These are phyloP conservation scores for Lepidurus apus DNA, from an alignment of 1,140 invertebrate species.

Conservation along the genomic window DNA sequence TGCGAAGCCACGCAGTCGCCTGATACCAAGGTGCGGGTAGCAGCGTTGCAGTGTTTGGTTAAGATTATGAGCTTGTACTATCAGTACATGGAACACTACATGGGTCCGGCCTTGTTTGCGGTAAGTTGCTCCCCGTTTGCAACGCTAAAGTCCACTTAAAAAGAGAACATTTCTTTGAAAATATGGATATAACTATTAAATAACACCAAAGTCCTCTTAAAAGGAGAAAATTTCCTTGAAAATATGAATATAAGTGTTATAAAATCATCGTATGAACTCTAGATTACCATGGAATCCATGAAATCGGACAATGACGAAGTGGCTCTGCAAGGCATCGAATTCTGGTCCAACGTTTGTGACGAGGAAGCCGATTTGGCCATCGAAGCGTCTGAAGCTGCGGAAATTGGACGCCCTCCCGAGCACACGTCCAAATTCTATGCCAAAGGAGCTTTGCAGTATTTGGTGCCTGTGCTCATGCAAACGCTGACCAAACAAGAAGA, in stretches of 20 bases:
- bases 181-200: background rate
- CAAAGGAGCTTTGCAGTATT: slow-evolving; percentile 88
- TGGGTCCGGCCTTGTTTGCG: slow-evolving; percentile 96
- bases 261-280: slow-evolving; percentile 18
- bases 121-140: slow-evolving; percentile 47
- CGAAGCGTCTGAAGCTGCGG: slow-evolving; percentile 87
- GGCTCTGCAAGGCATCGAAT: slow-evolving; percentile 97
- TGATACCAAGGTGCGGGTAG: slow-evolving; percentile 86
- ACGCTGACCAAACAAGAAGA: slow-evolving; percentile 86
- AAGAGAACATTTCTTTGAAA: background rate
- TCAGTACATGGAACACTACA: slow-evolving; percentile 98
- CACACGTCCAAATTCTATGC: slow-evolving; percentile 67
- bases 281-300: slow-evolving; percentile 98
- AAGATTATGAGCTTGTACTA: slow-evolving; percentile 99
- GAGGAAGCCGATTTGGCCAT: slow-evolving; percentile 96
- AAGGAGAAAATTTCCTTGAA: background rate
- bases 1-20: slow-evolving; percentile 68
- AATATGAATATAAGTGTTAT: background rate
- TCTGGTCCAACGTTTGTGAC: slow-evolving; percentile 99
- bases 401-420: slow-evolving; percentile 83
- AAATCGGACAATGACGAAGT: slow-evolving; percentile 94
- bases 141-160: background rate
- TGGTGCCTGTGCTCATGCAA: slow-evolving; percentile 89
- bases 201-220: background rate
- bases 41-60: slow-evolving; percentile 94